phyloP scores from a whole-genome alignment of 2,888 invertebrate species.

The Clepsis dumicolana region DNA sequence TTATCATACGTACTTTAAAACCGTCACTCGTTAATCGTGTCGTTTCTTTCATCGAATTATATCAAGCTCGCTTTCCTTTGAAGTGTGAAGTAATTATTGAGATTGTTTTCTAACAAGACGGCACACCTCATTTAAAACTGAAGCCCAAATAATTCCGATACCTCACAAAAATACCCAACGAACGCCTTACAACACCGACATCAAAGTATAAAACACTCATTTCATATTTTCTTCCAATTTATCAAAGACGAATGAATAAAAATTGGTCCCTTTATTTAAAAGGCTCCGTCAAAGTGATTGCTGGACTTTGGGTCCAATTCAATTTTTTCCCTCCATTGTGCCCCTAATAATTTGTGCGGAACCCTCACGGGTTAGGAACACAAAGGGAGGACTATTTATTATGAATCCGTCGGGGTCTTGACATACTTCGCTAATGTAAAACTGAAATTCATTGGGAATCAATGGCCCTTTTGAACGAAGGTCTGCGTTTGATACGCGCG shows the following conservation, averaged over 20 bases:
- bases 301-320: conserved; percentile 31
- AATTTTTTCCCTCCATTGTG: conserved; percentile 40
- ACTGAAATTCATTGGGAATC: conserved; percentile 32
- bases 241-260: conserved; percentile 35
- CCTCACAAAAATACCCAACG: not conserved
- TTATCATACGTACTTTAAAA: too few species aligned
- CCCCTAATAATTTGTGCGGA: conserved; percentile 35
- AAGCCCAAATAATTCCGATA: not conserved
- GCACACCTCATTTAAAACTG: not conserved
- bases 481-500: not conserved
- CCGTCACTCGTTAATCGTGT: not conserved
- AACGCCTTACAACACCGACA: conserved; percentile 7
- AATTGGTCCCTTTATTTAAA: conserved; percentile 40
- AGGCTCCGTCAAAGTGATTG: conserved; percentile 39
- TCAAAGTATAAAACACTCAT: conserved; percentile 30
- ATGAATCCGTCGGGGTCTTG: conserved; percentile 28
- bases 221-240: conserved; percentile 36
- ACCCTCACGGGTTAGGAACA: conserved; percentile 32
- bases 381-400: conserved; percentile 39
- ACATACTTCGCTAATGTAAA: conserved; percentile 31
- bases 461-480: conserved; percentile 15
- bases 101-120: not conserved
- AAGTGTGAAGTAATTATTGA: not conserved
- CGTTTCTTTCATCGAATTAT: not conserved
- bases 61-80: not conserved